A percentile compares a stretch with the other conserved stretches of the same genome.
Evolutionary conservation across 2,888 invertebrate species (phyloP).

Genomic region (Cheilosia variabilis): DNA sequence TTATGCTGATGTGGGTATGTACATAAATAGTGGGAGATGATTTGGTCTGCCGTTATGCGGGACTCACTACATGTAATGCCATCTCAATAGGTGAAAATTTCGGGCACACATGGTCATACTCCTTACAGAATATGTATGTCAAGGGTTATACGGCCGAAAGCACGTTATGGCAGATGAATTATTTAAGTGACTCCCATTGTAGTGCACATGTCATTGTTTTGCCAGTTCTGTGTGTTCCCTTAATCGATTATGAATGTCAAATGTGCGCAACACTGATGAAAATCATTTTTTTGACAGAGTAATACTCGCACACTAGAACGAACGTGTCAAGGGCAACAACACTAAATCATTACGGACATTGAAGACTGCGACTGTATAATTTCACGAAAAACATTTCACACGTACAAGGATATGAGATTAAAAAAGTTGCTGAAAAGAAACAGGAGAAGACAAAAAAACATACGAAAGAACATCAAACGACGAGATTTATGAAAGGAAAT

Average conservation of each 20-base stretch:
- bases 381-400: neutral
- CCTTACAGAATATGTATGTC: constrained; percentile 7
- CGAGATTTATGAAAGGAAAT: constrained; percentile 8
- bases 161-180: constrained; percentile 11
- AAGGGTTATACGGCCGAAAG: constrained; percentile 16
- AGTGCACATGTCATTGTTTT: constrained; percentile 14
- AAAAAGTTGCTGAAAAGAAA: neutral
- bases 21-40: neutral
- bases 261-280: constrained; percentile 1
- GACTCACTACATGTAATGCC: neutral
- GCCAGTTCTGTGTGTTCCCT: neutral
- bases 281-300: neutral
- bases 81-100: neutral
- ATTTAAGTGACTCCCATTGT: constrained; percentile 18
- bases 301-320: neutral
- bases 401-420: neutral
- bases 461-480: neutral
- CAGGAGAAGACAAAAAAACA: too few species aligned
- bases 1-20: neutral
- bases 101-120: neutral
- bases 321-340: constrained; percentile 1
- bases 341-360: neutral
- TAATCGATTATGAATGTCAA: constrained; percentile 26
- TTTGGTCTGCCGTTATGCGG: neutral
- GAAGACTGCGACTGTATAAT: neutral